Evolutionary conservation across 2,888 invertebrate species (phyloP).

Genomic region (Cylloceria caligata): DNA sequence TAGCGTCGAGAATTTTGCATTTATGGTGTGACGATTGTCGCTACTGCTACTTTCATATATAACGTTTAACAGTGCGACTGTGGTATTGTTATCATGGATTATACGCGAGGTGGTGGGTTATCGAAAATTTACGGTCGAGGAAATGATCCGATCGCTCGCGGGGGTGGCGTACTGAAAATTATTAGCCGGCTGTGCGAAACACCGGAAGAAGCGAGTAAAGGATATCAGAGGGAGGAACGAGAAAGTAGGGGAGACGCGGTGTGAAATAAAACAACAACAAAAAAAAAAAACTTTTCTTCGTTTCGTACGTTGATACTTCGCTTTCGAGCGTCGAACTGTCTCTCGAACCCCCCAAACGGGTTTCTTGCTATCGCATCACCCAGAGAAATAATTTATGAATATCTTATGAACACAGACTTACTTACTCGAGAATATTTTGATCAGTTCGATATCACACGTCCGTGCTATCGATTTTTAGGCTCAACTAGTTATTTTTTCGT

Average conservation of each 20-base stretch:
- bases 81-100: too few relatives aligned
- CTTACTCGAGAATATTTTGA: slow-evolving; percentile 10
- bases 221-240: slow-evolving; percentile 20
- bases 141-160: slow-evolving; percentile 7
- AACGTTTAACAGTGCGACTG: neutral
- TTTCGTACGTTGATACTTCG: neutral
- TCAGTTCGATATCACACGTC: neutral
- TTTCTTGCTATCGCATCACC: slow-evolving; percentile 9
- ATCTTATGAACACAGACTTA: neutral
- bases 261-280: slow-evolving; percentile 32
- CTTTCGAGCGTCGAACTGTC: slow-evolving; percentile 2
- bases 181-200: slow-evolving; percentile 51
- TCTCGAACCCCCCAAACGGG: slow-evolving; percentile 5
- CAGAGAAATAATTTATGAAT: slow-evolving; percentile 12
- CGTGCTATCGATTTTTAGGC: neutral
- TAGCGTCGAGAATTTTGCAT: slow-evolving; percentile 11
- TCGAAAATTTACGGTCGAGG: slow-evolving; percentile 51
- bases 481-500: neutral
- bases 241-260: slow-evolving; percentile 51
- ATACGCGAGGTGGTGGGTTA: slow-evolving; percentile 43
- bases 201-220: slow-evolving; percentile 55
- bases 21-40: slow-evolving; percentile 19
- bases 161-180: slow-evolving; percentile 50
- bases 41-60: neutral
- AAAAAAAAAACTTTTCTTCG: slow-evolving; percentile 10